Evolutionary conservation across 37 sponge, comb jelly and placozoan genomes (phyloP).

Genomic region (Ephydatia muelleri): DNA sequence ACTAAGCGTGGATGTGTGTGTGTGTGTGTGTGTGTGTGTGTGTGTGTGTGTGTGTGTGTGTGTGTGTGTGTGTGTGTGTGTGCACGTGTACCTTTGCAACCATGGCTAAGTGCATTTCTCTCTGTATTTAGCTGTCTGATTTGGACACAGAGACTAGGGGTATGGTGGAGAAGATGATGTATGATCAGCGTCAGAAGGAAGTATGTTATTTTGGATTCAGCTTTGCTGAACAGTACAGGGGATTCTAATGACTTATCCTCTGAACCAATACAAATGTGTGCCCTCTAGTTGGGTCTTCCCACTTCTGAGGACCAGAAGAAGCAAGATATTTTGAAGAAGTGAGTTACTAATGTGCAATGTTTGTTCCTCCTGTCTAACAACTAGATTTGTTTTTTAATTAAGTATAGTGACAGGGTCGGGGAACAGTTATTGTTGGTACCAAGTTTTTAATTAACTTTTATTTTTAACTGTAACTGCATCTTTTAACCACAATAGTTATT

Average conservation of each 20-base stretch:
- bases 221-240: too few species aligned
- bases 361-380: too few species aligned
- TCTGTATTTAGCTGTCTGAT: slow-evolving; percentile 69
- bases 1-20: neutral
- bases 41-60: neutral
- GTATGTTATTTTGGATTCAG: slow-evolving; percentile 21
- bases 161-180: slow-evolving; percentile 99
- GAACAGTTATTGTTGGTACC: too few species aligned
- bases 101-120: neutral
- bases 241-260: neutral
- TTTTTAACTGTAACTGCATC: too few species aligned
- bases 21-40: neutral
- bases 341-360: too few species aligned
- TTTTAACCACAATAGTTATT: too few species aligned
- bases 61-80: neutral
- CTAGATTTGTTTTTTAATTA: too few species aligned
- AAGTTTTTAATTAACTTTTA: too few species aligned
- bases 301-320: slow-evolving; percentile 99
- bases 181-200: slow-evolving; percentile 97
- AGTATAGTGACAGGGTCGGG: too few species aligned
- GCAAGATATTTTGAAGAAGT: slow-evolving; percentile 92
- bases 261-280: too few species aligned
- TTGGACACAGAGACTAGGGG: slow-evolving; percentile 95
- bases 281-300: slow-evolving; percentile 81
- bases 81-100: neutral